Evolutionary conservation across 2,797 vertebrate species (phyloP).

Genomic region (Macroramphosus scolopax): DNA sequence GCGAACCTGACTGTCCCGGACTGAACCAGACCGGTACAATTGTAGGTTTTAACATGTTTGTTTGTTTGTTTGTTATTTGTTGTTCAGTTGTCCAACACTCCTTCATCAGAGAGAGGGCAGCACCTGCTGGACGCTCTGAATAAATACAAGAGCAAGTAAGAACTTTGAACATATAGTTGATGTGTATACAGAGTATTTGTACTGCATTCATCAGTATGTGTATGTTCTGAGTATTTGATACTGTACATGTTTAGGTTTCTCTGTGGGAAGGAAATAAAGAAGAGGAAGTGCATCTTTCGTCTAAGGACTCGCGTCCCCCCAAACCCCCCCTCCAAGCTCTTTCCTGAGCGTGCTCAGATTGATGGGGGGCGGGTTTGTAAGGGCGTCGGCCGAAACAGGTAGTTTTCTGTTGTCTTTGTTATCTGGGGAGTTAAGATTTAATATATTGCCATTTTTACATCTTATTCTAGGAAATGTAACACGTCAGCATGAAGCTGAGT

Average conservation of each 20-base stretch:
- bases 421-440: too few relatives aligned
- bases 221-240: background rate
- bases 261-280: constrained; percentile 96
- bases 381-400: constrained; percentile 77
- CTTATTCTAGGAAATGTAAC: too few relatives aligned
- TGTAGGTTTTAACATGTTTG: too few relatives aligned
- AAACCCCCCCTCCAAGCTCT: constrained; percentile 87
- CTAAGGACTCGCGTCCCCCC: constrained; percentile 91
- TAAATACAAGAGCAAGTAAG: constrained; percentile 97
- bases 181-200: background rate
- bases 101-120: constrained; percentile 82
- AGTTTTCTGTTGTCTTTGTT: too few relatives aligned
- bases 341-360: constrained; percentile 82
- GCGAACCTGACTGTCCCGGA: too few relatives aligned
- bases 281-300: constrained; percentile 97
- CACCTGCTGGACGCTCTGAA: constrained; percentile 90
- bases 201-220: background rate
- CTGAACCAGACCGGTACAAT: too few relatives aligned
- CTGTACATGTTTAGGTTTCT: constrained; percentile 81
- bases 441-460: too few relatives aligned
- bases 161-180: background rate
- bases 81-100: constrained; percentile 86
- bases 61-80: constrained; percentile 9
- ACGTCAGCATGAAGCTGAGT: too few relatives aligned
- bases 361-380: constrained; percentile 78